Percentiles rank a stretch among this genome's conserved stretches.
These are phyloP conservation scores for Pseudorasbora parva DNA, from an alignment of 2,113 vertebrate genomes.

Conservation along the genomic window DNA sequence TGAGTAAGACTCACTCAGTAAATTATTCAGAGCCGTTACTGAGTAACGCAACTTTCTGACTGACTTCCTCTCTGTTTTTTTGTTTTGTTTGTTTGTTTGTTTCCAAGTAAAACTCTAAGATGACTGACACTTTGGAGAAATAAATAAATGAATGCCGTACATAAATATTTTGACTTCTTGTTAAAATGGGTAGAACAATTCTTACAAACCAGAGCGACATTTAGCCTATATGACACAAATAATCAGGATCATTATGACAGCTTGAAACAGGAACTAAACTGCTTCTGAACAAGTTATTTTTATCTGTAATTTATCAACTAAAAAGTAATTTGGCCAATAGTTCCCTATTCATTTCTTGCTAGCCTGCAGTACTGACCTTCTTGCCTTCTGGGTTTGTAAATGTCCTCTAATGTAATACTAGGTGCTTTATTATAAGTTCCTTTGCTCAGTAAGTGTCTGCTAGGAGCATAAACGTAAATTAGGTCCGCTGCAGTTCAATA, in stretches of 20 bases:
- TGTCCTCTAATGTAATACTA: neutral
- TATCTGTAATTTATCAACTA: neutral
- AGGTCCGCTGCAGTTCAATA: neutral
- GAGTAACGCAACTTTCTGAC: too few relatives aligned
- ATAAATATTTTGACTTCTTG: neutral
- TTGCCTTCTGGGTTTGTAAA: neutral
- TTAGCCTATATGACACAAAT: neutral
- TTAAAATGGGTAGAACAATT: neutral
- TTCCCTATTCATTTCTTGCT: neutral
- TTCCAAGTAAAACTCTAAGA: neutral
- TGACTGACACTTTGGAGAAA: neutral
- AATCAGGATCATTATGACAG: neutral
- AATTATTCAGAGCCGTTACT: too few relatives aligned
- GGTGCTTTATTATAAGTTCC: neutral
- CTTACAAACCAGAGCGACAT: neutral
- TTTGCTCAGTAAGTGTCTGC: slow-evolving; percentile 4
- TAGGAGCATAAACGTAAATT: neutral
- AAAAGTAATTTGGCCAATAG: neutral
- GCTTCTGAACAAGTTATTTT: neutral
- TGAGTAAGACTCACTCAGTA: neutral
- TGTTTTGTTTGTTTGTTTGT: too few relatives aligned
- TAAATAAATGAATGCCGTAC: neutral
- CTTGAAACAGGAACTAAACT: neutral
- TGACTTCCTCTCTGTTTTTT: too few relatives aligned
- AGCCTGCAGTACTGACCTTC: neutral